A percentile compares a stretch with the other conserved stretches of the same genome.
phyloP scores from a whole-genome alignment of 1,140 invertebrate species.

The Ips nitidus region DNA sequence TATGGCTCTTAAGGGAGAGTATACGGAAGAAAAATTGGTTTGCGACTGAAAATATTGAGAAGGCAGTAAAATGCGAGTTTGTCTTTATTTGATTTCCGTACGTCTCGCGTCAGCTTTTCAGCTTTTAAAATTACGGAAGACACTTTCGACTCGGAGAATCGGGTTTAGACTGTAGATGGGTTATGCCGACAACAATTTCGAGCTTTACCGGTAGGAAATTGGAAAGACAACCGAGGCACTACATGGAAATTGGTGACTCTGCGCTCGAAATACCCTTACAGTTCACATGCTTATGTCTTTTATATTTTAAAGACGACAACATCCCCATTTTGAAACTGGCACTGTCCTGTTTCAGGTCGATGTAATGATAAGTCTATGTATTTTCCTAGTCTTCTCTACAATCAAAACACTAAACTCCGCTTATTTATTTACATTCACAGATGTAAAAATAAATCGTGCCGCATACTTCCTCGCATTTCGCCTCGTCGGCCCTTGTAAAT shows the following conservation, averaged over 20 bases:
- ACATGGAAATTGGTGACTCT: constrained; percentile 5
- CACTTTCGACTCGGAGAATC: constrained; percentile 25
- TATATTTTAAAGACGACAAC: too few species aligned
- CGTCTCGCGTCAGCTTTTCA: constrained; percentile 21
- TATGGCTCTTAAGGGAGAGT: not conserved
- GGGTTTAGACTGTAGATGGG: constrained; percentile 27
- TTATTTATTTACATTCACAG: not conserved
- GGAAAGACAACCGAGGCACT: constrained; percentile 12
- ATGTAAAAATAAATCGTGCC: constrained; percentile 1
- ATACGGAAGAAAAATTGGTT: constrained; percentile 19
- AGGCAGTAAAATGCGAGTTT: constrained; percentile 30
- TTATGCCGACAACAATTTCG: constrained; percentile 24
- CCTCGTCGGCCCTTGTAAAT: constrained; percentile 45
- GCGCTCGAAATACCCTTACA: not conserved
- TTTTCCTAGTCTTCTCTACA: too few species aligned
- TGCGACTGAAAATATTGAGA: constrained; percentile 31
- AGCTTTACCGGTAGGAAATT: constrained; percentile 11
- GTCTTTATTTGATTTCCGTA: constrained; percentile 34
- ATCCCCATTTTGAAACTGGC: too few species aligned
- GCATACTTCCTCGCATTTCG: not conserved
- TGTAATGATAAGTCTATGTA: too few species aligned
- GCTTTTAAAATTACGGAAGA: constrained; percentile 26
- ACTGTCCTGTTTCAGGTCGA: too few species aligned
- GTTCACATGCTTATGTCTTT: too few species aligned
- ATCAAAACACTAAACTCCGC: not conserved